Evolutionary conservation across 2,888 invertebrate genomes (phyloP).

Genomic region (Diloba caeruleocephala): DNA sequence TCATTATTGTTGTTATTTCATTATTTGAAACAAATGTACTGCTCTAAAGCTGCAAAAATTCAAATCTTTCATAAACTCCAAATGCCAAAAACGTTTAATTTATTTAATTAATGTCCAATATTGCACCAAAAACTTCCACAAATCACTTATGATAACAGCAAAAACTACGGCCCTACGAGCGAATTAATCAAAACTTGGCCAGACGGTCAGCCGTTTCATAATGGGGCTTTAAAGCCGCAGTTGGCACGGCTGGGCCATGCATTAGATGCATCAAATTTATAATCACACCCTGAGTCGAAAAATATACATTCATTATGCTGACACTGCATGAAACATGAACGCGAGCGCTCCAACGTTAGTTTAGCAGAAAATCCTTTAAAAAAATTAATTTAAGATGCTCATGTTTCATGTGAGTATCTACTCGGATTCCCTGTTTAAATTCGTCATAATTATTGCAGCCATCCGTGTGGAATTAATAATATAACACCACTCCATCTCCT

Average conservation of each 20-base stretch:
- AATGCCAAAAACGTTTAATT: slow-evolving; percentile 1
- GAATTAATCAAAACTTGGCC: slow-evolving; percentile 32
- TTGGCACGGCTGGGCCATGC: slow-evolving; percentile 46
- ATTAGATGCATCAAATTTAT: slow-evolving; percentile 65
- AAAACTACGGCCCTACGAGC: slow-evolving; percentile 11
- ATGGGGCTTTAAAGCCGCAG: slow-evolving; percentile 29
- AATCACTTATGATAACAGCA: slow-evolving; percentile 1
- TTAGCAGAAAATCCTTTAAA: neutral
- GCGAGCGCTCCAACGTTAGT: slow-evolving; percentile 11
- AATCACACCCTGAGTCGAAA: slow-evolving; percentile 56
- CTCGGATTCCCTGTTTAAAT: too few relatives aligned
- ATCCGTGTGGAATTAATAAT: too few relatives aligned
- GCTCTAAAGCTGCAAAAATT: neutral
- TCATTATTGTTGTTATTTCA: too few relatives aligned
- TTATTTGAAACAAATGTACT: too few relatives aligned
- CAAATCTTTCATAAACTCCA: neutral
- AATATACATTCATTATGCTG: slow-evolving; percentile 57
- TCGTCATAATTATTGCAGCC: too few relatives aligned
- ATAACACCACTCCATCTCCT: too few relatives aligned
- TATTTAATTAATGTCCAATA: neutral
- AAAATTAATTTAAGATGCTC: too few relatives aligned
- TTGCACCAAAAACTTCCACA: neutral
- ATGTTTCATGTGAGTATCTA: too few relatives aligned
- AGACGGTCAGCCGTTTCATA: slow-evolving; percentile 40
- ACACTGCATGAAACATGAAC: slow-evolving; percentile 44